phyloP scores from a whole-genome alignment of 2,113 vertebrate genomes.

The Tetrao urogallus region DNA sequence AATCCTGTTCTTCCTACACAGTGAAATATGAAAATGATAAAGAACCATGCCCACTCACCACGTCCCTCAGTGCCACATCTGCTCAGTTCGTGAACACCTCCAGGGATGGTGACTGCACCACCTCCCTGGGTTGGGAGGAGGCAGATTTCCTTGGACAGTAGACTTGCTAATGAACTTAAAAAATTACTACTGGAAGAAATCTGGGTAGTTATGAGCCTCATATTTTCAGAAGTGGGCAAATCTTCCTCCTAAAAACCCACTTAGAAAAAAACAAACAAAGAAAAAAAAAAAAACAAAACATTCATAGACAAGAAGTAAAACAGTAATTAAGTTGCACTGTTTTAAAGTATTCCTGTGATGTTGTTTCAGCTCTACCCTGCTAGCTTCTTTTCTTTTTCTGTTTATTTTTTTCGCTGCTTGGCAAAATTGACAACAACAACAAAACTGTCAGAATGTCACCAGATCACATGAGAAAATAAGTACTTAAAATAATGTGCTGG shows the following conservation, averaged over 20 bases:
- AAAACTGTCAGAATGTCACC: not conserved
- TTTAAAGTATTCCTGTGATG: not conserved
- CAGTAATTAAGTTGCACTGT: not conserved
- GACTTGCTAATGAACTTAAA: not conserved
- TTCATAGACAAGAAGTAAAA: not conserved
- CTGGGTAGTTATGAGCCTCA: not conserved
- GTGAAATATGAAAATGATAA: not conserved
- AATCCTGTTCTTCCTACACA: not conserved
- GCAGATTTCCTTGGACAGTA: not conserved
- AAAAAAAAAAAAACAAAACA: not conserved
- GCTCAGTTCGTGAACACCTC: too few species aligned
- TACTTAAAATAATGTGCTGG: not conserved
- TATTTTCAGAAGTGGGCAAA: not conserved
- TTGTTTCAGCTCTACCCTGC: not conserved
- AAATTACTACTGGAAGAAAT: not conserved
- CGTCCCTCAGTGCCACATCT: too few species aligned
- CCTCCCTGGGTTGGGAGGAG: not conserved
- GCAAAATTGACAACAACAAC: not conserved
- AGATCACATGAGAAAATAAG: constrained; percentile 5
- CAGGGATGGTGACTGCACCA: too few species aligned
- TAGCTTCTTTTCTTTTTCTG: not conserved
- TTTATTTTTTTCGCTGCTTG: not conserved
- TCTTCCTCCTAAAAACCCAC: not conserved
- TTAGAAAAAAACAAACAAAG: not conserved
- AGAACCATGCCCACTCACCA: not conserved